Percentiles rank a stretch among this genome's conserved stretches.
phyloP scores from a whole-genome alignment of 2,888 invertebrate species.

The Mythimna loreyi region DNA sequence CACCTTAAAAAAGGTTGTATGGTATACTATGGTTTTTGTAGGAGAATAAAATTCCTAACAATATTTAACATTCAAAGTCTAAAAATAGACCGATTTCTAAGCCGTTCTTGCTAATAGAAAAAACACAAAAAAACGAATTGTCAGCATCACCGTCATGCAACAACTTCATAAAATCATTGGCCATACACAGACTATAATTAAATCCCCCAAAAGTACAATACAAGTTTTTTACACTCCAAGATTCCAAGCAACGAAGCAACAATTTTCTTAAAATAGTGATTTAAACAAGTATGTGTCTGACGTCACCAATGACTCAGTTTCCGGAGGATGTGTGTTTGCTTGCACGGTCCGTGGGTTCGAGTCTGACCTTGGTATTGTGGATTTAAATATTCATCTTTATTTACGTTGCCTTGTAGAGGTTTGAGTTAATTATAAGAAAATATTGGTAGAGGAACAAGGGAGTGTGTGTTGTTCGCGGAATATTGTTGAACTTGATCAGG shows the following conservation, averaged over 20 bases:
- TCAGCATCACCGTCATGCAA: background rate
- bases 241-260: conserved; percentile 11
- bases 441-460: conserved; percentile 13
- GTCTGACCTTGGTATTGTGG: conserved; percentile 60
- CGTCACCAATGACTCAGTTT: conserved; percentile 66
- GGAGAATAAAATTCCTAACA: too few relatives aligned
- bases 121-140: too few relatives aligned
- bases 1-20: too few relatives aligned
- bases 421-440: conserved; percentile 44
- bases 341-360: conserved; percentile 64
- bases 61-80: too few relatives aligned
- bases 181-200: conserved; percentile 19
- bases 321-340: conserved; percentile 64
- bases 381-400: conserved; percentile 58
- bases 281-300: conserved; percentile 34
- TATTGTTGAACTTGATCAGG: background rate
- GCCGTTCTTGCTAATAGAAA: too few relatives aligned
- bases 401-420: conserved; percentile 52
- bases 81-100: too few relatives aligned
- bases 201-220: conserved; percentile 8
- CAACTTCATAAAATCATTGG: conserved; percentile 8
- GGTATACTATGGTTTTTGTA: too few relatives aligned
- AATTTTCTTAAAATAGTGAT: conserved; percentile 52
- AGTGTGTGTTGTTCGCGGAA: conserved; percentile 4
- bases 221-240: conserved; percentile 29